Base-by-base conservation (phyloP, 2,797 vertebrate genomes). In the Aldrovandia affinis region DNA sequence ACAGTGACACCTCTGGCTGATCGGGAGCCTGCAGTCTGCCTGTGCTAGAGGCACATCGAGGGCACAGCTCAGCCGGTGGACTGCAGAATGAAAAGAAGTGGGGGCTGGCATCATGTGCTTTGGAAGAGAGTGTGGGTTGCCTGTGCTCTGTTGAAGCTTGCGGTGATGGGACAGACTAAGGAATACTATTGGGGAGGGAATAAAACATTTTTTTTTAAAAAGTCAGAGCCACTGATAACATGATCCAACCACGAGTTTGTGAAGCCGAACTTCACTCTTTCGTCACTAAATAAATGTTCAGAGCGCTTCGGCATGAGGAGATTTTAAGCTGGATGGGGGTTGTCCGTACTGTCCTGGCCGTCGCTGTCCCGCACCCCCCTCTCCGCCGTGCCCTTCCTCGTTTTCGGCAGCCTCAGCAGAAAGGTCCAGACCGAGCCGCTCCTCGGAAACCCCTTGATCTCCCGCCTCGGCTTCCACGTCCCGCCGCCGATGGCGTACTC, bases 341-440 rank as follows among this genome's bases (percentile, higher is more conserved):
- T 39, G 1, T 33, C 6, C 8, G 5, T 1, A 12, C 55, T 25
- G 1, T 80, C 50, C 33, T 5, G 33, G 22, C 33, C 79, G 3
- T 42, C 30, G 28, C 30, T 36, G 50, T 79, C 78, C 28, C 15
- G 75, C 25, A 22, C 36, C 6, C n/a, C 42, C 22, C 42, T 78
- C n/a, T 50, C 25, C 15, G 39, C 39, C 30, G 14, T 33, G 30
- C 25, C 15, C 22, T 14, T 36, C 22, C 78, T 15, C 0, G 82
- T 85, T 68, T 80, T 89, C 0, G 97, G 97, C 86, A 99, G 94
- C 86, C 98, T 93, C 85, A 99, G 96, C 83, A 98, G 94, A 90
- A 97, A 98, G 1, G 98, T 98, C 93, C 97, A 97, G 84, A 99
- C 92, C 6, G 97, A 98, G 0, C 98, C 98, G 0, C 95, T 97